Base-by-base conservation (phyloP, 1,140 invertebrate genomes). In the Plectrocnemia conspersa region DNA sequence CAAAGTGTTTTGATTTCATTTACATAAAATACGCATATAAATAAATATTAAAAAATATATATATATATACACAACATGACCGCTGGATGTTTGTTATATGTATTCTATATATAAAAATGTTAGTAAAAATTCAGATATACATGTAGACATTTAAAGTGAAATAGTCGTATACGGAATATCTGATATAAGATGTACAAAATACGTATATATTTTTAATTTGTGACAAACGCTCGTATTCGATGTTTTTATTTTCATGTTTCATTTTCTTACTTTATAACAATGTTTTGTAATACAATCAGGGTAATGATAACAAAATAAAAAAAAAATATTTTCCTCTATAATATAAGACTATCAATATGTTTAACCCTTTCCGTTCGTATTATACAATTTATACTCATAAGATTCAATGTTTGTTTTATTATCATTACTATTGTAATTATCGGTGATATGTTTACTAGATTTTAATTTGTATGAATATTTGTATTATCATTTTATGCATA, bases 131-230 rank as follows among this genome's bases (percentile, higher is more conserved):
- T n/a, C n/a, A n/a, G n/a, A n/a, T n/a, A n/a, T n/a, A n/a, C n/a
- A n/a, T n/a, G n/a, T n/a, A n/a, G n/a, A n/a, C n/a, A n/a, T n/a
- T n/a, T n/a, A n/a, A n/a, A n/a, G 18, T 33, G 16, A 54, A 47
- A 61, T 60, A 58, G 59, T 54, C 52, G 59, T 61, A 61, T 61
- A 61, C 59, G 59, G 59, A 54, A 10, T 61, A 54, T 55, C 52
- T 49, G 52, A 56, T 58, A 61, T 61, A 61, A 50, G 52, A 52
- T 61, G 59, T 61, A 61, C 59, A 61, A 61, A 61, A 54, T 29
- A 49, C 27, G 27, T 6, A 29, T 7, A 29, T 29, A n/a, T 29
- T 7, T 29, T 29, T 6, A 7, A 45, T 45, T 22, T 25, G 2
- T 32, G 22, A 15, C 25, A 42, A 25, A 27, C 45, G 11, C 27